Conservation (phyloP, 2,888 invertebrate species). For the Furcula furcula region DNA sequence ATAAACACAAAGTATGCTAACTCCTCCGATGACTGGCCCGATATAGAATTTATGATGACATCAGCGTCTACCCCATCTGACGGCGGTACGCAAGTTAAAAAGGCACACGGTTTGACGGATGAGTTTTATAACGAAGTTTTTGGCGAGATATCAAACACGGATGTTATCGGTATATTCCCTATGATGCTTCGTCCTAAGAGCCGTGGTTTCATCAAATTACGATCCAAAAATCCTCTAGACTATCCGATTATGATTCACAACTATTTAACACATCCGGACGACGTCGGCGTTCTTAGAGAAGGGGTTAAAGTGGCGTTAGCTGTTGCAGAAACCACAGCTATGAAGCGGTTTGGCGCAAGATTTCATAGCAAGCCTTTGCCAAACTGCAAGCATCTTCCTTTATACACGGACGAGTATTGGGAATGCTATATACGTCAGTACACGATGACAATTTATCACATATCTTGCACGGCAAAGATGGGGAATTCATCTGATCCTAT, state of each 20-base stretch:
- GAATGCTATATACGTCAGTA: constrained; percentile 91
- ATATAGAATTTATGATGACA: constrained; percentile 95
- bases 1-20: constrained; percentile 95
- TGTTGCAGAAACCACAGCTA: constrained; percentile 88
- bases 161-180: constrained; percentile 91
- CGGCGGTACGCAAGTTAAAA: constrained; percentile 90
- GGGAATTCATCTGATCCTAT: constrained; percentile 88
- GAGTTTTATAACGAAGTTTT: constrained; percentile 91
- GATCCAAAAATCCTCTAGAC: constrained; percentile 85
- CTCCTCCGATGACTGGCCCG: constrained; percentile 93
- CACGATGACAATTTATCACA: constrained; percentile 93
- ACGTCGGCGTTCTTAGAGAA: constrained; percentile 91
- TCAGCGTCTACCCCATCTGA: constrained; percentile 91
- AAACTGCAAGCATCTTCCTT: constrained; percentile 90
- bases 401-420: constrained; percentile 93
- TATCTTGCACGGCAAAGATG: constrained; percentile 93
- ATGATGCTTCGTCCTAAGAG: constrained; percentile 96
- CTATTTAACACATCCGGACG: constrained; percentile 93
- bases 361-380: constrained; percentile 89
- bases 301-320: constrained; percentile 93
- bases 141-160: constrained; percentile 85
- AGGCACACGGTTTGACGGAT: constrained; percentile 90
- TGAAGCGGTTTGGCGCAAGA: constrained; percentile 90
- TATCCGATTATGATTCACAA: constrained; percentile 96
- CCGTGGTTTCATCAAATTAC: constrained; percentile 89